phyloP scores from a whole-genome alignment of 2,113 vertebrate species.

The Thunnus thynnus region DNA sequence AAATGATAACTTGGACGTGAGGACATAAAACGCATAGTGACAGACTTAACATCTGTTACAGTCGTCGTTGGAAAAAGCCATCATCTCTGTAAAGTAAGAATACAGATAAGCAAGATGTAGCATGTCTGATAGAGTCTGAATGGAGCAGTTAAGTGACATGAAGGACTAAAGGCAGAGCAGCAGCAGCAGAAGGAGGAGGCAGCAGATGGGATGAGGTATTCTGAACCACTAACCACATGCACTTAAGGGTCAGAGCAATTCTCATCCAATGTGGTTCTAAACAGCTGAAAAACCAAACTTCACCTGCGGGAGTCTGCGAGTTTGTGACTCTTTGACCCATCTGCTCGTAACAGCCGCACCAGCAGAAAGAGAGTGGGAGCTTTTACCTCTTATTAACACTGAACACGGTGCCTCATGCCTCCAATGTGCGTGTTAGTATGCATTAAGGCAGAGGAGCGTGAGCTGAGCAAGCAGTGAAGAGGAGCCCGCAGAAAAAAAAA shows the following conservation, averaged over 20 bases:
- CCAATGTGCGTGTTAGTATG: conserved; percentile 67
- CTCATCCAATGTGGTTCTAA: conserved; percentile 46
- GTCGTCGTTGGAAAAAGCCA: conserved; percentile 30
- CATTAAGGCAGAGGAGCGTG: conserved; percentile 62
- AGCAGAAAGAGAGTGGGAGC: conserved; percentile 47
- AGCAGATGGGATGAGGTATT: conserved; percentile 62
- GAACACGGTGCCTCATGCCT: conserved; percentile 51
- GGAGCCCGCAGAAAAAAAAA: conserved; percentile 49
- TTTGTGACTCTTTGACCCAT: conserved; percentile 63
- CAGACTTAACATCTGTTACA: conserved; percentile 34
- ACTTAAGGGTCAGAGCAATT: conserved; percentile 59
- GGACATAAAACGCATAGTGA: conserved; percentile 37
- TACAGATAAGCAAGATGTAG: not conserved
- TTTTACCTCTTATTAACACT: conserved; percentile 65
- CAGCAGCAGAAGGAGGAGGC: conserved; percentile 12
- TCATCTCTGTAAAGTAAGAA: conserved; percentile 21
- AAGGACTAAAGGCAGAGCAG: conserved; percentile 21
- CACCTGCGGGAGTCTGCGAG: conserved; percentile 45
- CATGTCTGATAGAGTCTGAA: conserved; percentile 3
- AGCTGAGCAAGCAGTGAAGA: conserved; percentile 59
- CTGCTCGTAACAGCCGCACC: conserved; percentile 44
- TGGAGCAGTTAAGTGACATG: conserved; percentile 31
- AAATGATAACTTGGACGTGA: conserved; percentile 28
- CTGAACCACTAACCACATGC: conserved; percentile 55
- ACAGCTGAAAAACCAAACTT: conserved; percentile 66